Percentiles rank a stretch among this genome's conserved stretches.
phyloP scores from a whole-genome alignment of 1,140 invertebrate species.

The Caenorhabditis tropicalis region DNA sequence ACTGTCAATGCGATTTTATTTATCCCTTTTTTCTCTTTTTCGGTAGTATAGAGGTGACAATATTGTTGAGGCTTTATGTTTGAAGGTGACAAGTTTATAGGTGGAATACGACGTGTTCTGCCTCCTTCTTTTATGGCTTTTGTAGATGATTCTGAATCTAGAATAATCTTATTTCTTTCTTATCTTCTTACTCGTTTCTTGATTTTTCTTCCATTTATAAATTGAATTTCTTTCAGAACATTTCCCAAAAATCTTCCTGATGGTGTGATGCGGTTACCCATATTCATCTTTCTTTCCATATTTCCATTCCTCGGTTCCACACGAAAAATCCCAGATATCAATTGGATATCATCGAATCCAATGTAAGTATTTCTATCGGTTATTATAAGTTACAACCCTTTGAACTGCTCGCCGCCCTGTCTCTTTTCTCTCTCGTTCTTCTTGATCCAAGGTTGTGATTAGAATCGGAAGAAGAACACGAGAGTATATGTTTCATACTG shows the following conservation, averaged over 20 bases:
- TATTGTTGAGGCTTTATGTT: background rate
- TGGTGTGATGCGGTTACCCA: constrained; percentile 23
- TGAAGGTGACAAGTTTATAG: background rate
- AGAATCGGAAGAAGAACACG: constrained; percentile 6
- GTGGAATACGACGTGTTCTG: no score
- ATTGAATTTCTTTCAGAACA: background rate
- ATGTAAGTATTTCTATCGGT: constrained; percentile 46
- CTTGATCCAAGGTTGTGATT: background rate
- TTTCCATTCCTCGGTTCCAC: background rate
- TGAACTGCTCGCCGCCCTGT: constrained; percentile 13
- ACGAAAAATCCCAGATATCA: constrained; percentile 46
- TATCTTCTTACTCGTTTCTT: background rate
- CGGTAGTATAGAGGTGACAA: background rate
- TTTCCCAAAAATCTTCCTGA: constrained; percentile 1
- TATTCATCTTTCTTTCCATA: constrained; percentile 26
- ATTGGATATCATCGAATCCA: constrained; percentile 52
- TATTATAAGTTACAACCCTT: constrained; percentile 22
- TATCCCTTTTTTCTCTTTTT: background rate
- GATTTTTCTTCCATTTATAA: background rate
- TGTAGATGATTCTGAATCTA: background rate
- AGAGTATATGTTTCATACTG: constrained; percentile 29
- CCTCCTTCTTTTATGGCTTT: no score
- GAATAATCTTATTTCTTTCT: background rate
- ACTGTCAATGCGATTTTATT: constrained; percentile 27
- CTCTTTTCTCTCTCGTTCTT: background rate